Base-by-base conservation (phyloP, 2,113 vertebrate species). In the Clinocottus analis region DNA sequence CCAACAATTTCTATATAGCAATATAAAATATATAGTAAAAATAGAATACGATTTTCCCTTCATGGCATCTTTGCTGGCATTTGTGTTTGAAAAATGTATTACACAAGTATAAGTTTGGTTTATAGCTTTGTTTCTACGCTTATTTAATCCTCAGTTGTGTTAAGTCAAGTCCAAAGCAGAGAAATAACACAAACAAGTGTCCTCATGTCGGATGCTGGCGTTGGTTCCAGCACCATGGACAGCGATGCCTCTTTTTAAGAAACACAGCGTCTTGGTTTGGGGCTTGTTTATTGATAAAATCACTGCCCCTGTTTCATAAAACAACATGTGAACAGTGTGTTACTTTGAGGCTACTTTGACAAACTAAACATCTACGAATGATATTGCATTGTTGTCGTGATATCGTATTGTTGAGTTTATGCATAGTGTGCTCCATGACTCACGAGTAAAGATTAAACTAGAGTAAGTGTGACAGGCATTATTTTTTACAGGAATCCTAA, bases 151-250 rank as follows among this genome's bases (percentile, higher is more conserved):
- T n/a, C n/a, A n/a, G n/a, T n/a, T n/a, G n/a, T n/a, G n/a, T n/a
- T n/a, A n/a, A n/a, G n/a, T n/a, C n/a, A n/a, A n/a, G n/a, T n/a
- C n/a, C n/a, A n/a, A n/a, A n/a, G n/a, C n/a, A n/a, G n/a, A n/a
- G n/a, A n/a, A n/a, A n/a, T n/a, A n/a, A n/a, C n/a, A n/a, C n/a
- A n/a, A n/a, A n/a, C n/a, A n/a, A n/a, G n/a, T n/a, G n/a, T n/a
- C n/a, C n/a, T n/a, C n/a, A n/a, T n/a, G n/a, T n/a, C n/a, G n/a
- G n/a, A n/a, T n/a, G n/a, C n/a, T n/a, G n/a, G n/a, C n/a, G n/a
- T n/a, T n/a, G 11, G 16, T 64, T 93, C 93, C 92, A 93, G 94
- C 47, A 95, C 94, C 91, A 75, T 41, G 93, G 93, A 95, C 90
- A 95, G 93, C 87, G 79, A 33, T 0, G 8, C 8, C 29, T 17